Evolutionary conservation across 2,888 invertebrate genomes (phyloP), one percentile per base, ranked within the genome.

Genomic region (Diaprepes abbreviatus): DNA sequence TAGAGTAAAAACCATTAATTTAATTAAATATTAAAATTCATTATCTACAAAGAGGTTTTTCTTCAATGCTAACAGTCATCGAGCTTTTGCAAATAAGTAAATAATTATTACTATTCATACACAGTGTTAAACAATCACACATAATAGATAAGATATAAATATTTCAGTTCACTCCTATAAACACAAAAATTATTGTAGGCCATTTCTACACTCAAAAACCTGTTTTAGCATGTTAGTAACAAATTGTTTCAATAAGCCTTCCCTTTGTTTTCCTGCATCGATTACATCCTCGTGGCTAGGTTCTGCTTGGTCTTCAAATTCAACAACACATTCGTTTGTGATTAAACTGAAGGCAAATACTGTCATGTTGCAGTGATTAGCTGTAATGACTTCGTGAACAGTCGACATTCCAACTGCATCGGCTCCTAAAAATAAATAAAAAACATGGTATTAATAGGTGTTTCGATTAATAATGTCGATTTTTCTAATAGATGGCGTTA

Each of bases 321-420:
- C 91, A 50, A 89, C 89, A 35, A 94, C 88, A 80, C 96, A 95
- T 77, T 90, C 89, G 85, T 99, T 99, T 21, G 98, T 98, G 78
- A 99, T 94, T 66, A 99, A 88, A 74, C 97, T 96, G 82, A 99
- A 91, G 0, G 94, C 96, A 79, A 98, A 93, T 0, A 96, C 96
- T 31, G 90, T 91, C 86, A 96, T 88, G 77, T 95, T 93, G 83
- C 96, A 96, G 84, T 99, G 98, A 57, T 93, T 88, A 0, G 98
- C 98, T 0, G 94, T 95, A 68, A 97, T 92, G 9, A 89, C 89
- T 86, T 92, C 91, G 75, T 92, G 91, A 3, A 91, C 91, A 0
- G 91, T 91, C 0, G 90, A 92, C 94, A 91, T 89, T 84, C 95
- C 95, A 2, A 95, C 94, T 4, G 94, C 93, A 79, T 95, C 95